These are phyloP conservation scores for Microtus richardsoni DNA, from an alignment of 2,113 vertebrate species.

Conservation along the genomic window DNA sequence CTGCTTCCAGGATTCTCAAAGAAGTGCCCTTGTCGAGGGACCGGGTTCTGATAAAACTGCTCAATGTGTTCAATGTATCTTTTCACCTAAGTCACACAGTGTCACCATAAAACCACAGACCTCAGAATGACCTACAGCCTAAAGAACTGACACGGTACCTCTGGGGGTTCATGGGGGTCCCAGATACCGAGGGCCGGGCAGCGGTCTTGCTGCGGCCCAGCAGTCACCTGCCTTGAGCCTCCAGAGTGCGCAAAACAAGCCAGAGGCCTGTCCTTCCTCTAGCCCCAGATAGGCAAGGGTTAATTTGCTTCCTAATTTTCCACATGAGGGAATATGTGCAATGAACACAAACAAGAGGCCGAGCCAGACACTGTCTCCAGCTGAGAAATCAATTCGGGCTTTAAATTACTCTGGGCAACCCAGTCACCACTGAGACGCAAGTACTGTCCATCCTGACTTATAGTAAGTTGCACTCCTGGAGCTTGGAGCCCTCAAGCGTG, in stretches of 20 bases:
- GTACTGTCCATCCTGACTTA: conserved; percentile 64
- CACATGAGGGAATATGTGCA: conserved; percentile 74
- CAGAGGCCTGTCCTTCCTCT: conserved; percentile 60
- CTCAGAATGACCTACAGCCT: background rate
- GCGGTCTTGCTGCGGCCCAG: background rate
- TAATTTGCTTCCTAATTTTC: conserved; percentile 82
- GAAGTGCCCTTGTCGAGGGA: background rate
- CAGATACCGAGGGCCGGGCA: background rate
- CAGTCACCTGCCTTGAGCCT: background rate
- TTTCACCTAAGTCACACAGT: background rate
- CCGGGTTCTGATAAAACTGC: background rate
- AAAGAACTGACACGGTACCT: background rate
- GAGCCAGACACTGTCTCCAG: conserved; percentile 58
- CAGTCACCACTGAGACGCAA: conserved; percentile 8
- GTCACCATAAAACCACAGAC: conserved; percentile 8
- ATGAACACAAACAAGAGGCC: conserved; percentile 66
- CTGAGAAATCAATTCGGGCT: conserved; percentile 75
- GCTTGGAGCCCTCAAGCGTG: background rate
- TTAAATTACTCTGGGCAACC: conserved; percentile 67
- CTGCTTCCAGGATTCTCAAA: background rate
- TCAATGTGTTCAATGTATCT: background rate
- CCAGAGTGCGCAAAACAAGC: background rate
- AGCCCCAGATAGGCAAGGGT: conserved; percentile 44
- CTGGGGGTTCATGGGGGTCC: background rate
- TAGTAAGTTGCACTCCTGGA: conserved; percentile 58